These are phyloP conservation scores for Drosophila tani DNA, from an alignment of 1,140 invertebrate genomes.

Conservation along the genomic window DNA sequence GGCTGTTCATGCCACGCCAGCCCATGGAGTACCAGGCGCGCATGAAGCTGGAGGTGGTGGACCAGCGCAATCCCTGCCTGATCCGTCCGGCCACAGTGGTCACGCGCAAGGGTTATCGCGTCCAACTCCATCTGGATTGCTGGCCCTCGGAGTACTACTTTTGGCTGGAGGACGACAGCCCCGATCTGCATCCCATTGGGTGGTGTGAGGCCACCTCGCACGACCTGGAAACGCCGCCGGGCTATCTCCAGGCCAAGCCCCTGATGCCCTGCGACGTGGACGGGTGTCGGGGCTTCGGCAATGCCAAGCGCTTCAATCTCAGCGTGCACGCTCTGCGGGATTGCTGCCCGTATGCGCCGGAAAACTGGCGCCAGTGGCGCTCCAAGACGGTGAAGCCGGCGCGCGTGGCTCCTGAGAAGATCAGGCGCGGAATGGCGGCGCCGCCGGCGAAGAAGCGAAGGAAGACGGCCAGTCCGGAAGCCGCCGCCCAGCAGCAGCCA, in stretches of 20 bases:
- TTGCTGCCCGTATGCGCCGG: constrained; percentile 92
- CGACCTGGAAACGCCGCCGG: constrained; percentile 92
- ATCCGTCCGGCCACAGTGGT: constrained; percentile 94
- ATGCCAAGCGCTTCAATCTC: constrained; percentile 91
- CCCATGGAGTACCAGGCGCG: constrained; percentile 93
- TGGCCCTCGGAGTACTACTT: constrained; percentile 94
- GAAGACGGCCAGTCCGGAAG: not conserved
- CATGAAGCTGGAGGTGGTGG: constrained; percentile 96
- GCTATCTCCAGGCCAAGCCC: constrained; percentile 46
- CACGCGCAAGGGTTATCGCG: constrained; percentile 90
- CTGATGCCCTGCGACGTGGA: constrained; percentile 88
- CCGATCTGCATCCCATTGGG: constrained; percentile 95
- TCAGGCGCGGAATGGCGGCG: constrained; percentile 22
- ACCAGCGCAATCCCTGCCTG: constrained; percentile 90
- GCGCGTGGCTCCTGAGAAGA: constrained; percentile 54
- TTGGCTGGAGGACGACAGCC: constrained; percentile 96
- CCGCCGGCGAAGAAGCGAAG: constrained; percentile 1
- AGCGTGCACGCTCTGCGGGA: constrained; percentile 91
- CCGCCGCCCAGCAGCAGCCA: not conserved
- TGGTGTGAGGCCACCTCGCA: constrained; percentile 96
- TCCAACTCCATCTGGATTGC: constrained; percentile 96
- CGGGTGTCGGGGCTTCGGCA: constrained; percentile 92
- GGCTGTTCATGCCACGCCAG: constrained; percentile 92
- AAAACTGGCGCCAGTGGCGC: constrained; percentile 82
- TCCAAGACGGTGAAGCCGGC: constrained; percentile 71